Conservation (phyloP, 2,113 vertebrate genomes). For the Camelus dromedarius region DNA sequence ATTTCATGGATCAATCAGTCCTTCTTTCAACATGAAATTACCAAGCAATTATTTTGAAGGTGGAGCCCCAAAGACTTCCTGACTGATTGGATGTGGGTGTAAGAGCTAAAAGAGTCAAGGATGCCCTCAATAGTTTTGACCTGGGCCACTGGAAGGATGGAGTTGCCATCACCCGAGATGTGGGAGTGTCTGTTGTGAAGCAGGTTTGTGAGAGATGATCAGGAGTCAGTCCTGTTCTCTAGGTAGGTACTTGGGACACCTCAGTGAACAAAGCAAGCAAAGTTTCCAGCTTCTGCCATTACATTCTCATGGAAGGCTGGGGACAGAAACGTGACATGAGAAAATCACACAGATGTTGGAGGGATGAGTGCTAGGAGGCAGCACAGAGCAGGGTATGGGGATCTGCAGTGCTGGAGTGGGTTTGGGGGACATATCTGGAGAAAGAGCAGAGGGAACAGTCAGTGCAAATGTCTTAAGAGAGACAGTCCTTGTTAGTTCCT, state of each 20-base stretch:
- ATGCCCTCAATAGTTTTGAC: not conserved
- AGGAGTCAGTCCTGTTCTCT: not conserved
- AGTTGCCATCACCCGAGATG: not conserved
- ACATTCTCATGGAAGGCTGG: not conserved
- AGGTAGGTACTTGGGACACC: not conserved
- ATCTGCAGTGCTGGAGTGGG: not conserved
- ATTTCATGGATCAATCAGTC: not conserved
- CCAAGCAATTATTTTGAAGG: constrained; percentile 61
- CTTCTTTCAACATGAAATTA: constrained; percentile 47
- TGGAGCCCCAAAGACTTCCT: constrained; percentile 32
- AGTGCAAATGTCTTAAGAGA: not conserved
- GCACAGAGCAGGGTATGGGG: not conserved
- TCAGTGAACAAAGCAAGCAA: not conserved
- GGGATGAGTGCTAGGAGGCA: not conserved
- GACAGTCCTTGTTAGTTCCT: not conserved
- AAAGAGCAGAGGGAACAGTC: not conserved
- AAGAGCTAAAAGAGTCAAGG: not conserved
- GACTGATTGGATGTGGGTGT: constrained; percentile 21
- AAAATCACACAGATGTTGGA: not conserved
- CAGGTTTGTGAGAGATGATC: not conserved
- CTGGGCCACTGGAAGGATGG: not conserved
- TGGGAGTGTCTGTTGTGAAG: not conserved
- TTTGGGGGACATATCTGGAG: not conserved
- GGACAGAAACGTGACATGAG: not conserved
- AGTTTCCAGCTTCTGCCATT: not conserved